phyloP scores from a whole-genome alignment of 2,888 invertebrate genomes.

The Drosophila pegasa region DNA sequence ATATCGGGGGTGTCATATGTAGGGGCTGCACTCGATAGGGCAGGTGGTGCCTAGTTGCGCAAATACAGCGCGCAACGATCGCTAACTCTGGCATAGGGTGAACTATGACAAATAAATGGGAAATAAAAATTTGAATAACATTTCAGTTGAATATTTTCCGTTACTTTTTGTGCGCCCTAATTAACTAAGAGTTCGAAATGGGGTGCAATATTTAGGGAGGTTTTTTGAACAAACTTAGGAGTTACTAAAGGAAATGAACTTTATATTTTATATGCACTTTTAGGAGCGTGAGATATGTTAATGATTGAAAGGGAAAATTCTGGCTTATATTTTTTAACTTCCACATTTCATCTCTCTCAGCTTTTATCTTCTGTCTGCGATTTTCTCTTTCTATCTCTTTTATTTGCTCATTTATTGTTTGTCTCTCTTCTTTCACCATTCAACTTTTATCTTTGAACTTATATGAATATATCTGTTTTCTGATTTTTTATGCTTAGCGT shows the following conservation, averaged over 20 bases:
- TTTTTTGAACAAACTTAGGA: not conserved
- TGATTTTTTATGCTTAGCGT: not conserved
- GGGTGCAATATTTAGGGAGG: not conserved
- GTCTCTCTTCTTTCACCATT: not conserved
- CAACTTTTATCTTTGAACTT: not conserved
- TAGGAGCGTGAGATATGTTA: not conserved
- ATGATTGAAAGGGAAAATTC: too few species aligned
- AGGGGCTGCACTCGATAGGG: conserved; percentile 16
- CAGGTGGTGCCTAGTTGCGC: conserved; percentile 46
- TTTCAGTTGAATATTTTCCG: not conserved
- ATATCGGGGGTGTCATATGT: conserved; percentile 24
- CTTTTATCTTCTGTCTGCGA: not conserved
- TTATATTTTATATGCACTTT: not conserved
- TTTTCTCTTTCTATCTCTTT: not conserved
- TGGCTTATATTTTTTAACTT: too few species aligned
- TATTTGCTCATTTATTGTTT: not conserved
- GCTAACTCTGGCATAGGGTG: conserved; percentile 12
- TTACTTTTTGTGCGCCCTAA: not conserved
- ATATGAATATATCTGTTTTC: not conserved
- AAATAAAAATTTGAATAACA: not conserved
- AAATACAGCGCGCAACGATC: conserved; percentile 27
- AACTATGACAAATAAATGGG: conserved; percentile 22
- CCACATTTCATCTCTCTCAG: not conserved
- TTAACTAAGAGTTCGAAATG: not conserved
- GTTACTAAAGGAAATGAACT: too few species aligned